Conservation (phyloP, 2,888 invertebrate species). For the Erebia aethiops region DNA sequence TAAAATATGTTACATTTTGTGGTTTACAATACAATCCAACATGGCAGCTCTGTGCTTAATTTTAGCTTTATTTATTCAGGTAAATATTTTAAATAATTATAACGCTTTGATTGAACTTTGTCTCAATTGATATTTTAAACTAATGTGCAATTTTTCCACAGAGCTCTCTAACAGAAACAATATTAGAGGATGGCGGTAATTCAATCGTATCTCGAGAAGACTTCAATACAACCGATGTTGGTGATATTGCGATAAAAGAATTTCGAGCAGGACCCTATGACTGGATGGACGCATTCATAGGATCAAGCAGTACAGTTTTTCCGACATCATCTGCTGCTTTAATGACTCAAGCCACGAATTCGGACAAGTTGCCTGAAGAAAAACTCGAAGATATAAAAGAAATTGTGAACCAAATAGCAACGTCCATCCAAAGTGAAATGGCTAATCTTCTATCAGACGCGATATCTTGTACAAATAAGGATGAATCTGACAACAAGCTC, state of each 20-base stretch:
- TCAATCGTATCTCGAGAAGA: conserved; percentile 43
- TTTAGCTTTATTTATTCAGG: conserved; percentile 67
- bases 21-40: conserved; percentile 46
- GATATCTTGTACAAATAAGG: conserved; percentile 52
- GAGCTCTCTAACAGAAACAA: conserved; percentile 55
- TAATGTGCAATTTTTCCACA: conserved; percentile 45
- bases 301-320: conserved; percentile 49
- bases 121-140: not conserved
- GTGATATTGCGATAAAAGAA: conserved; percentile 50
- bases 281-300: conserved; percentile 60
- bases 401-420: conserved; percentile 62
- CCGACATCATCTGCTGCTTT: conserved; percentile 60
- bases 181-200: conserved; percentile 44
- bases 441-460: conserved; percentile 62
- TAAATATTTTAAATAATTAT: conserved; percentile 45
- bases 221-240: conserved; percentile 42
- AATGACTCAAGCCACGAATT: conserved; percentile 62
- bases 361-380: conserved; percentile 66
- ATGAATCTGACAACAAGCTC: conserved; percentile 48
- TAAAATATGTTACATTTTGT: conserved; percentile 50
- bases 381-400: conserved; percentile 69
- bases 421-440: conserved; percentile 66
- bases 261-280: conserved; percentile 52
- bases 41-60: conserved; percentile 65
- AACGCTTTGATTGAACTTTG: conserved; percentile 10